Conservation (phyloP, 2,888 invertebrate genomes). For the Adela reaumurella region DNA sequence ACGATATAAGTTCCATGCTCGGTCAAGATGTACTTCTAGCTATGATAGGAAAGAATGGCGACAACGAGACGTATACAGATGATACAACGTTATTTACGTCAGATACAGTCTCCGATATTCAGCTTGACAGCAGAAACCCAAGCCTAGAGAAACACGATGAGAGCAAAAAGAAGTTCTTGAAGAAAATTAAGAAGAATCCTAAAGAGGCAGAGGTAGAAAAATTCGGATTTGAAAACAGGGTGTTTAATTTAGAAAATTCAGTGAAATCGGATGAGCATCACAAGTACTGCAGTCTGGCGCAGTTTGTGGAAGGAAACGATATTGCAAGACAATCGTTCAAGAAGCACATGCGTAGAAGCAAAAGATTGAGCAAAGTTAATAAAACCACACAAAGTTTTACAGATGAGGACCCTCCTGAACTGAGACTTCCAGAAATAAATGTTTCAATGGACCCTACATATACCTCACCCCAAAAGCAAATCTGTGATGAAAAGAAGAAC, state of each 20-base stretch:
- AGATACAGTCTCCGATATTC: slow-evolving; percentile 50
- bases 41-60: slow-evolving; percentile 60
- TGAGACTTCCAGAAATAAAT: neutral
- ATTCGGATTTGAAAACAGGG: slow-evolving; percentile 71
- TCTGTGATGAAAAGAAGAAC: too few species aligned
- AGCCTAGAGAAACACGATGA: slow-evolving; percentile 58
- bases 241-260: slow-evolving; percentile 58
- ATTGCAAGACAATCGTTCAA: slow-evolving; percentile 77
- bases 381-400: slow-evolving; percentile 26
- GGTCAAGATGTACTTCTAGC: slow-evolving; percentile 66
- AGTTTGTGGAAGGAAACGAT: slow-evolving; percentile 80
- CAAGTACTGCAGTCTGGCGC: slow-evolving; percentile 75
- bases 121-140: slow-evolving; percentile 49
- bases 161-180: slow-evolving; percentile 54
- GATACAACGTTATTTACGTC: slow-evolving; percentile 65
- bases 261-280: slow-evolving; percentile 55
- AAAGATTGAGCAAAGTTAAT: slow-evolving; percentile 37
- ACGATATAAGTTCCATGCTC: slow-evolving; percentile 73
- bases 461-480: neutral
- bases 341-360: slow-evolving; percentile 38
- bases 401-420: slow-evolving; percentile 12
- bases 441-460: neutral
- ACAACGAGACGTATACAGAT: slow-evolving; percentile 67
- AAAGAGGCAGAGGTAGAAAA: slow-evolving; percentile 49
- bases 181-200: slow-evolving; percentile 37